Evolutionary conservation across 2,888 invertebrate species (phyloP).

Genomic region (Agrotis segetum): DNA sequence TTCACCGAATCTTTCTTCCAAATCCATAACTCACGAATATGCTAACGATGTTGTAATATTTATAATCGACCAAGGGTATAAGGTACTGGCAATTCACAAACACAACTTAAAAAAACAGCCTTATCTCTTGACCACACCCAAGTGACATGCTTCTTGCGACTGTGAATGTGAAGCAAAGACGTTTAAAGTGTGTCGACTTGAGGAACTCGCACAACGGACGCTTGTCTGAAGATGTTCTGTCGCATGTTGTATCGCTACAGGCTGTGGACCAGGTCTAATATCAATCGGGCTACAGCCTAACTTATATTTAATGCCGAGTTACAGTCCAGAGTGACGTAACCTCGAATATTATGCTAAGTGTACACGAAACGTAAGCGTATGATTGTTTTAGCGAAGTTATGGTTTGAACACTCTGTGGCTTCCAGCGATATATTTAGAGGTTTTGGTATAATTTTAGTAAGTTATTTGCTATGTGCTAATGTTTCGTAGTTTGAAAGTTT

Average conservation of each 20-base stretch:
- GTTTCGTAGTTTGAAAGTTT: slow-evolving; percentile 10
- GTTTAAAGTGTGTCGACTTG: too few relatives aligned
- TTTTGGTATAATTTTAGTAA: slow-evolving; percentile 30
- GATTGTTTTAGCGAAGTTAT: slow-evolving; percentile 45
- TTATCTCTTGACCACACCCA: too few relatives aligned
- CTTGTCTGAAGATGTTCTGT: background rate
- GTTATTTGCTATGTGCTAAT: slow-evolving; percentile 25
- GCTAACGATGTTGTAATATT: background rate
- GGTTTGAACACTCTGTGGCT: slow-evolving; percentile 44
- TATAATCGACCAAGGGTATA: background rate
- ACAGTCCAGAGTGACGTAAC: slow-evolving; percentile 35
- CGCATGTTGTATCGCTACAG: background rate
- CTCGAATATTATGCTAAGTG: slow-evolving; percentile 40
- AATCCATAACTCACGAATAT: background rate
- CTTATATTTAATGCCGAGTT: slow-evolving; percentile 74
- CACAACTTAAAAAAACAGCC: background rate
- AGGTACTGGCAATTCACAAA: background rate
- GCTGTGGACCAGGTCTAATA: slow-evolving; percentile 13
- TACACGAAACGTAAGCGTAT: slow-evolving; percentile 45
- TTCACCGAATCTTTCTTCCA: background rate
- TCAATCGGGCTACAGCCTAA: slow-evolving; percentile 26
- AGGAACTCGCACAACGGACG: too few relatives aligned
- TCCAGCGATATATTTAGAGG: slow-evolving; percentile 30
- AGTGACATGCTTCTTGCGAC: too few relatives aligned
- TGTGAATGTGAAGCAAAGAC: too few relatives aligned